These are phyloP conservation scores for Steinernema feltiae DNA, from an alignment of 1,140 invertebrate species.

Conservation along the genomic window DNA sequence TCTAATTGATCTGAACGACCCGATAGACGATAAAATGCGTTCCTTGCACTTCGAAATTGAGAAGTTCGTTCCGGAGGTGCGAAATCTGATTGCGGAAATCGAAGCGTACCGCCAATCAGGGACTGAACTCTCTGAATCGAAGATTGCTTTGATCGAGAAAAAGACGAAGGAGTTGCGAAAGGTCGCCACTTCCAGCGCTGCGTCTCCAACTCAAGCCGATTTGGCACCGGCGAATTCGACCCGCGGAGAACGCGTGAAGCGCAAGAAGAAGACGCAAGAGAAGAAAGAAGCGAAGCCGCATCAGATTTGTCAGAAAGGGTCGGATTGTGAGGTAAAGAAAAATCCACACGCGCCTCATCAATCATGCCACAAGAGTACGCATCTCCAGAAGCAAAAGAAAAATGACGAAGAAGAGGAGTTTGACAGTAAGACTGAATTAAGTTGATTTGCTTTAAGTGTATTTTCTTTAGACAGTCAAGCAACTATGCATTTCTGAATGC, in stretches of 20 bases:
- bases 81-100: neutral
- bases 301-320: neutral
- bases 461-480: too few relatives aligned
- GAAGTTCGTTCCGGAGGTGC: neutral
- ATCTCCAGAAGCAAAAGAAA: neutral
- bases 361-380: neutral
- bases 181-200: neutral
- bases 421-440: too few relatives aligned
- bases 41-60: neutral
- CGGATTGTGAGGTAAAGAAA: too few relatives aligned
- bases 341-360: neutral
- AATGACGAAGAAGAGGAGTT: neutral
- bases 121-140: neutral
- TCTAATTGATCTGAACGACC: neutral
- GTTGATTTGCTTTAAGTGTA: too few relatives aligned
- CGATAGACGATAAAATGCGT: neutral
- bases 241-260: neutral
- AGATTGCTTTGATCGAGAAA: neutral
- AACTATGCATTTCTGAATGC: too few relatives aligned
- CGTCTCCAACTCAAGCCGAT: neutral
- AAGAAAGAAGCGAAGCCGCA: neutral
- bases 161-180: neutral
- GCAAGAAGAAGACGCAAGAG: neutral
- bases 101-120: neutral
- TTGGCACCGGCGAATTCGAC: neutral